Percentiles rank a stretch among this genome's conserved stretches.
These are phyloP conservation scores for Syngnathus acus DNA, from an alignment of 2,797 vertebrate species.

Conservation along the genomic window DNA sequence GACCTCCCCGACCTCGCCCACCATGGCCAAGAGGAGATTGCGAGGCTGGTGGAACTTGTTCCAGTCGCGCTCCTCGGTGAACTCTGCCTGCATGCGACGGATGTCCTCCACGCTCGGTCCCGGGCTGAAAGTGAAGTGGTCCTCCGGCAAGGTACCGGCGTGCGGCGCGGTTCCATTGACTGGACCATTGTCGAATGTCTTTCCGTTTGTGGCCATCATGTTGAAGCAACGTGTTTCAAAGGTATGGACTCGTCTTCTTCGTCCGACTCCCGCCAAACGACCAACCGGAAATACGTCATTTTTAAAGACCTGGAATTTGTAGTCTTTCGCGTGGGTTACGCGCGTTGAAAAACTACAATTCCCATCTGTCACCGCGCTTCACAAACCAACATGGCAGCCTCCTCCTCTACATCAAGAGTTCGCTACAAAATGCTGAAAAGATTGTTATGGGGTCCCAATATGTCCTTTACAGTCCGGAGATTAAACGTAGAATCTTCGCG, in stretches of 20 bases:
- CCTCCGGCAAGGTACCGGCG: slow-evolving; percentile 3
- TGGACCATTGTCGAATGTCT: not conserved
- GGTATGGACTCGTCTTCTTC: not conserved
- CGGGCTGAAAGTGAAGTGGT: slow-evolving; percentile 59
- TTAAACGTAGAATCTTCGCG: slow-evolving; percentile 35
- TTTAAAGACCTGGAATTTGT: slow-evolving; percentile 38
- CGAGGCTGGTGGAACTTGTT: slow-evolving; percentile 84
- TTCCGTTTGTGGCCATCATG: slow-evolving; percentile 55
- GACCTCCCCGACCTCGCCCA: slow-evolving; percentile 86
- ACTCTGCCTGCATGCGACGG: slow-evolving; percentile 76
- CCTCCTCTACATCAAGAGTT: slow-evolving; percentile 31
- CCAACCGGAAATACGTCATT: slow-evolving; percentile 38
- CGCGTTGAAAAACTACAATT: slow-evolving; percentile 54
- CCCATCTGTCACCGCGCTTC: slow-evolving; percentile 10
- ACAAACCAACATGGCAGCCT: slow-evolving; percentile 59
- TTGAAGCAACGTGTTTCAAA: not conserved
- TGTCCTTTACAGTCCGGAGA: slow-evolving; percentile 26
- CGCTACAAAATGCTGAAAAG: slow-evolving; percentile 40
- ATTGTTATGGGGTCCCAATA: slow-evolving; percentile 19
- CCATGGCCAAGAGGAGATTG: slow-evolving; percentile 82
- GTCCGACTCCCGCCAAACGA: slow-evolving; percentile 45
- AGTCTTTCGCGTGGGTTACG: slow-evolving; percentile 26
- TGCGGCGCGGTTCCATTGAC: slow-evolving; percentile 15
- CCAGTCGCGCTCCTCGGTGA: slow-evolving; percentile 83
- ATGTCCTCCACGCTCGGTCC: slow-evolving; percentile 68